Base-by-base conservation (phyloP, 2,113 vertebrate genomes). In the Emydura subglobosa region DNA sequence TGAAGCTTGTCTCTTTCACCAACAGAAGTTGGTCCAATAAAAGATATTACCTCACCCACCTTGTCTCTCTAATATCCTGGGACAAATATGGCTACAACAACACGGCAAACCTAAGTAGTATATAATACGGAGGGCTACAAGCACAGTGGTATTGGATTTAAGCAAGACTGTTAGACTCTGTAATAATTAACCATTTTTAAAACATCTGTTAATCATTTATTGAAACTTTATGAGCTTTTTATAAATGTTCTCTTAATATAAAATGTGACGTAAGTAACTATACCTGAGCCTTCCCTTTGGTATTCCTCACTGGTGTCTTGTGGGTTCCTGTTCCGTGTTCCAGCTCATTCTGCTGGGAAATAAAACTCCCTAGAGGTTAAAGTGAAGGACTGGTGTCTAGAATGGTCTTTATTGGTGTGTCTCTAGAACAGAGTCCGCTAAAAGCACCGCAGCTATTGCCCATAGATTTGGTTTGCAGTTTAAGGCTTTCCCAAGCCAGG, bases 131-230 rank as follows among this genome's bases (percentile, higher is more conserved):
- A 42, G 12, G 19, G 65, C 80, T 7, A 53, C 79, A 82, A 96
- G 91, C 5, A 86, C 93, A 61, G 80, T 85, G 81, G 65, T 50
- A 44, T 92, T 87, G 91, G 59, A 86, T 68, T n/a, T 22, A 83
- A 83, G 90, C 61, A 91, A 89, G 27, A 4, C 0, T 87, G 29
- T 68, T 39, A 84, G 80, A 87, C 83, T 89, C 80, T 16, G 55
- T 82, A 87, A 49, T 1, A 21, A 80, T 79, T 17, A 95, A 94
- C 49, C 65, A 65, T 82, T 93, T 82, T 74, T 85, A 84, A 96
- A 78, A 49, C n/a, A 84, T 85, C 85, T 25, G 78, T 94, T 96
- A 94, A 94, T 83, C 87, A 93, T 95, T 95, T 93, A 96, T 96
- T 92, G 97, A 95, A 79, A 85, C 88, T 94, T 96, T 92, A 93